Evolutionary conservation across 1,140 invertebrate species (phyloP).

Genomic region (Drepana arcuata): DNA sequence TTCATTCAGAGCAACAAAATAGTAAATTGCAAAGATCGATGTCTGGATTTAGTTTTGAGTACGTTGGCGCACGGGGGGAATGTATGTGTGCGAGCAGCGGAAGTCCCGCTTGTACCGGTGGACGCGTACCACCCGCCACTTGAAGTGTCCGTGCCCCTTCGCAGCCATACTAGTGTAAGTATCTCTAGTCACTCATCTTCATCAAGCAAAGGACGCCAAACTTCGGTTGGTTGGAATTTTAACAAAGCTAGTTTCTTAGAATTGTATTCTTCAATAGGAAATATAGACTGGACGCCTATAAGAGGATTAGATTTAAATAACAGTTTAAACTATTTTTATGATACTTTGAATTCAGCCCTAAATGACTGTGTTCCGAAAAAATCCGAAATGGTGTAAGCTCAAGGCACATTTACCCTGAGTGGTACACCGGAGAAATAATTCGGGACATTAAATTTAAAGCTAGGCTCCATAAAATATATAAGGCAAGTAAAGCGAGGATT

Average conservation of each 20-base stretch:
- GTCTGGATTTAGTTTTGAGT: slow-evolving; percentile 19
- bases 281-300: slow-evolving; percentile 11
- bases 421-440: slow-evolving; percentile 13
- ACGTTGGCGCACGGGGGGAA: neutral
- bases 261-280: neutral
- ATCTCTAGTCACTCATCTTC: too few species aligned
- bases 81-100: slow-evolving; percentile 5
- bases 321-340: slow-evolving; percentile 13
- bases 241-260: slow-evolving; percentile 9
- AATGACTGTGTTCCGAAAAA: slow-evolving; percentile 1
- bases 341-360: neutral
- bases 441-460: slow-evolving; percentile 7
- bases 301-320: too few species aligned
- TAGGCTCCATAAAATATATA: too few species aligned
- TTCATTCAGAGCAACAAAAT: slow-evolving; percentile 8
- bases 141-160: neutral
- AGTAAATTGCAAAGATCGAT: slow-evolving; percentile 8
- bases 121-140: slow-evolving; percentile 13
- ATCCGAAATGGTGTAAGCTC: neutral
- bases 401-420: slow-evolving; percentile 9
- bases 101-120: slow-evolving; percentile 8
- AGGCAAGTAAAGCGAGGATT: too few species aligned
- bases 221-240: slow-evolving; percentile 15
- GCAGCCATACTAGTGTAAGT: too few species aligned
- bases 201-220: too few species aligned